Conservation (phyloP, 1,140 invertebrate genomes). For the Cyrtorhinus lividipennis region DNA sequence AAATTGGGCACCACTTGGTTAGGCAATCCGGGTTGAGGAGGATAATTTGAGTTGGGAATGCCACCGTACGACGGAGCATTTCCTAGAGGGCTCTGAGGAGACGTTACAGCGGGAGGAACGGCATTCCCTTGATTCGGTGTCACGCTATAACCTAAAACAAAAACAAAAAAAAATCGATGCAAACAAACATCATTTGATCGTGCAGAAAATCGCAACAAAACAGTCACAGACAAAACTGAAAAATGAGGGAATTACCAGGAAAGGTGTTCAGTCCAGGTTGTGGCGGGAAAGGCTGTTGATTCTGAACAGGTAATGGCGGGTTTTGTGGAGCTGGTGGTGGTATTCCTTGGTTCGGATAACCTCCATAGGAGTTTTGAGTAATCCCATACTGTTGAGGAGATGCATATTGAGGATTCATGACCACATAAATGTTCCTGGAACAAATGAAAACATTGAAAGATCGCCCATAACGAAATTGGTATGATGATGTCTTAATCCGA, state of each 20-base stretch:
- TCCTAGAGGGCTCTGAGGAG: too few species aligned
- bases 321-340: conserved; percentile 18
- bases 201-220: too few species aligned
- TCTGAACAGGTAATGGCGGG: conserved; percentile 2
- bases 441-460: background rate
- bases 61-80: too few species aligned
- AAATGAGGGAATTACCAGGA: too few species aligned
- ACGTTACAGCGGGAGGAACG: background rate
- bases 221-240: background rate
- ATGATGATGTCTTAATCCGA: too few species aligned
- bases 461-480: too few species aligned
- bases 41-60: too few species aligned
- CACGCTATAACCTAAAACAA: background rate
- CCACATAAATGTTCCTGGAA: conserved; percentile 20
- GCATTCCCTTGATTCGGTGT: background rate
- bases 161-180: too few species aligned
- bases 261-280: too few species aligned
- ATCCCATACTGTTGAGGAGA: conserved; percentile 16
- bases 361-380: conserved; percentile 22
- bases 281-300: conserved; percentile 10
- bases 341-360: conserved; percentile 17
- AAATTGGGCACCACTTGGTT: too few species aligned
- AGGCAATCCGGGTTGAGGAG: too few species aligned
- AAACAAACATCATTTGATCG: too few species aligned
- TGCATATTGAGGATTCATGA: conserved; percentile 29